phyloP scores from a whole-genome alignment of 1,140 invertebrate genomes.

The Bombyx mandarina region DNA sequence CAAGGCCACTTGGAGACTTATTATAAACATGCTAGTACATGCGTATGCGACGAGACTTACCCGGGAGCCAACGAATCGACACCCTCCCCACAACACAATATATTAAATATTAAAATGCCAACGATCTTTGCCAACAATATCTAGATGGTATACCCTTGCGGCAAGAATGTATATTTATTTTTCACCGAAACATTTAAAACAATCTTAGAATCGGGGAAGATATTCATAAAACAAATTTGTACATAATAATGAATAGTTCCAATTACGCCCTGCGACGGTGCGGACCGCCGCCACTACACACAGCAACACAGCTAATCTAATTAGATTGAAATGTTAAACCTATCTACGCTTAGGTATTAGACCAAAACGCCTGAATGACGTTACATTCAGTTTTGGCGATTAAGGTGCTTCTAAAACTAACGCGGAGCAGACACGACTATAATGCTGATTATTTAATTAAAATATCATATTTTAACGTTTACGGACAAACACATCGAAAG shows the following conservation, averaged over 20 bases:
- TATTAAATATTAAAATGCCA: conserved; percentile 32
- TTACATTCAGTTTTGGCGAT: conserved; percentile 37
- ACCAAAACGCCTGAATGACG: conserved; percentile 35
- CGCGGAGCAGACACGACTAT: conserved; percentile 32
- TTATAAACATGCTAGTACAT: conserved; percentile 45
- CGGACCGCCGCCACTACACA: conserved; percentile 24
- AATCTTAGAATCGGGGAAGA: conserved; percentile 38
- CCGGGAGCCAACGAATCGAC: conserved; percentile 11
- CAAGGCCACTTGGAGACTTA: conserved; percentile 69
- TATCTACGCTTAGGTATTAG: conserved; percentile 46
- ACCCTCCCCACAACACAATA: conserved; percentile 20
- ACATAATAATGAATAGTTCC: conserved; percentile 53
- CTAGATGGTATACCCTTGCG: conserved; percentile 66
- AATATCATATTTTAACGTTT: too few species aligned
- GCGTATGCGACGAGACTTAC: conserved; percentile 39
- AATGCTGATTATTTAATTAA: conserved; percentile 21
- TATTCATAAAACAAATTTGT: conserved; percentile 61
- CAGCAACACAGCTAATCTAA: conserved; percentile 61
- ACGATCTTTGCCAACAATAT: conserved; percentile 54
- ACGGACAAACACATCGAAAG: too few species aligned
- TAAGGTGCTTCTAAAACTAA: conserved; percentile 47
- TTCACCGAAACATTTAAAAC: conserved; percentile 58
- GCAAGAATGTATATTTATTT: conserved; percentile 59
- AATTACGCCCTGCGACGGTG: conserved; percentile 4
- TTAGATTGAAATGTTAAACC: conserved; percentile 57